Base-by-base conservation (phyloP, 2,888 invertebrate genomes). In the Leptinotarsa juncta region DNA sequence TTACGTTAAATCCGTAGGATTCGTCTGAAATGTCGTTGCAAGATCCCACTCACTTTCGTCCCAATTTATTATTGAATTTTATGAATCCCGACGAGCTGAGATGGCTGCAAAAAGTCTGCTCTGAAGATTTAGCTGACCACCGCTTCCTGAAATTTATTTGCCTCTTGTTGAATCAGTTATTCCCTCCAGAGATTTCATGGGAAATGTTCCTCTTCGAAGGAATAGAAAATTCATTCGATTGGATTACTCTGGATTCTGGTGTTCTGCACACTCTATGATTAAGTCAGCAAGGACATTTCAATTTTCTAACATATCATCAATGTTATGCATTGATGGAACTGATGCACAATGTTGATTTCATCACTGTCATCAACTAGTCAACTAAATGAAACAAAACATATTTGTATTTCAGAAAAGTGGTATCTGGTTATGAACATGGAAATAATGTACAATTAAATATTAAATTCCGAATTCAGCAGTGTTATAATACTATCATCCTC, bases 121-220 rank as follows among this genome's bases (percentile, higher is more conserved):
- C 74, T 48, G 79, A 78, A 62, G 50, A 67, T 70, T 57, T 65
- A 32, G 65, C 65, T 74, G 74, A 74, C 74, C 74, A 57, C 67
- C 50, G 71, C 18, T 67, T 26, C 57, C 12, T 32, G 50, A 48
- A 69, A 76, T 76, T 76, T 73, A 76, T 71, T 60, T 73, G 71
- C 71, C 71, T 76, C 73, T 73, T 71, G 73, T 76, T 73, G 76
- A 76, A 73, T 76, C 73, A 20, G 73, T 67, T 71, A 70, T 71
- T 73, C 62, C 67, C 65, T 62, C 67, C 42, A 48, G 51, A 26
- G 68, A 42, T 66, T 71, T 55, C 32, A 7, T n/a, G 66, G 42
- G 26, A 26, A 65, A 18, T 49, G 66, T 50, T 53, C 1, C 53
- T 42, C 18, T 55, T 68, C 32, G n/a, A 42, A 2, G 68, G 10